These are phyloP conservation scores for Gobionotothen gibberifrons DNA, from an alignment of 2,797 vertebrate species.

Conservation along the genomic window DNA sequence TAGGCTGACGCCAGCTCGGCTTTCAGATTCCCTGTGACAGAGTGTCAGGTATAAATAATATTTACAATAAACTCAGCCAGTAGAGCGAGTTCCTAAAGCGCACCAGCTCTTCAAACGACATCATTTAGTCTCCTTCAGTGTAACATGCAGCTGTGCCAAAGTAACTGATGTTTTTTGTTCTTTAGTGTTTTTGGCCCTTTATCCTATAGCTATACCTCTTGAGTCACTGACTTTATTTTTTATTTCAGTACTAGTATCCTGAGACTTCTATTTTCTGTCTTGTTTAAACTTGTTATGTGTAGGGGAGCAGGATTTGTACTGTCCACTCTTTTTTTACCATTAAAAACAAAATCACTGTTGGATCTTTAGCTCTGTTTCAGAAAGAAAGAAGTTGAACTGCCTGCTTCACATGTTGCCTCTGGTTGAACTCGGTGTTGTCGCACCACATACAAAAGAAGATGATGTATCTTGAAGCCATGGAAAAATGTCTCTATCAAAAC, in stretches of 20 bases:
- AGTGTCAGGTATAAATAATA: constrained; percentile 61
- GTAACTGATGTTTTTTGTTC: constrained; percentile 32
- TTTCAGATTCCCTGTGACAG: constrained; percentile 76
- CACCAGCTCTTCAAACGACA: constrained; percentile 38
- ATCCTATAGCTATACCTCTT: constrained; percentile 21
- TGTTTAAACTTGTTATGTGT: not conserved
- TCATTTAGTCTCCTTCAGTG: constrained; percentile 40
- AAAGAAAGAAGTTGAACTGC: not conserved
- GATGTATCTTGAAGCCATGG: constrained; percentile 30
- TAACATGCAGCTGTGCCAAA: constrained; percentile 25
- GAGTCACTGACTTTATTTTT: constrained; percentile 28
- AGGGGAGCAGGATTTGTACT: not conserved
- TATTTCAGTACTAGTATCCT: not conserved
- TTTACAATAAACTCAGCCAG: constrained; percentile 58
- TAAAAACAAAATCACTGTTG: not conserved
- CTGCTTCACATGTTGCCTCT: constrained; percentile 20
- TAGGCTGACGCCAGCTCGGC: constrained; percentile 81
- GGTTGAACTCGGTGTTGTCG: constrained; percentile 18
- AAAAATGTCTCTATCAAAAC: constrained; percentile 49
- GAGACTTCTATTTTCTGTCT: constrained; percentile 15
- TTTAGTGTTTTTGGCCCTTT: constrained; percentile 32
- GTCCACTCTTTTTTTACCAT: not conserved
- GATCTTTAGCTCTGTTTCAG: not conserved
- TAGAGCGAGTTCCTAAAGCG: constrained; percentile 22
- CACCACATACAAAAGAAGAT: constrained; percentile 15